Conservation (phyloP, 2,888 invertebrate genomes). For the Venusia cambrica region DNA sequence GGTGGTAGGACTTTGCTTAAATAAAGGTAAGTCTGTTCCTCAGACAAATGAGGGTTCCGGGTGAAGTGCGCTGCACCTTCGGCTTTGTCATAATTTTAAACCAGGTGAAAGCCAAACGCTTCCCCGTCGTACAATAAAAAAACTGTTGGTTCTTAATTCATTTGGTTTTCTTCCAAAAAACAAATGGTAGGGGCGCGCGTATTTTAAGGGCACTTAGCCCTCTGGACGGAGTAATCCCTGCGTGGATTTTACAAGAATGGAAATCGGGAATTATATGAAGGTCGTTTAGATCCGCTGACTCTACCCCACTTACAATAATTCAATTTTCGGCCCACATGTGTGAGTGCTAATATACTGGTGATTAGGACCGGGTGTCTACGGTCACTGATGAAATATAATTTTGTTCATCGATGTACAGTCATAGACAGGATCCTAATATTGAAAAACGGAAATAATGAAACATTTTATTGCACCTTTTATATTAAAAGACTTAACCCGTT, state of each 20-base stretch:
- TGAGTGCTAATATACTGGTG: constrained; percentile 1
- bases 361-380: too few species aligned
- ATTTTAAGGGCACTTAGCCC: constrained; percentile 35
- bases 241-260: constrained; percentile 37
- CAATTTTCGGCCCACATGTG: constrained; percentile 13
- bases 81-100: too few species aligned
- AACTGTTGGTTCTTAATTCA: constrained; percentile 7
- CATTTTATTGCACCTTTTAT: too few species aligned
- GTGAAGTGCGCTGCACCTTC: too few species aligned
- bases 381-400: not conserved
- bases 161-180: constrained; percentile 15
- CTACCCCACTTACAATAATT: constrained; percentile 19
- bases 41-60: too few species aligned
- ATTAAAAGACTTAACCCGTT: too few species aligned
- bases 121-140: not conserved
- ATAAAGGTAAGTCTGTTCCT: too few species aligned
- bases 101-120: too few species aligned
- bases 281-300: constrained; percentile 25
- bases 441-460: too few species aligned
- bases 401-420: not conserved
- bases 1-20: too few species aligned
- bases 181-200: constrained; percentile 26
- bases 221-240: constrained; percentile 39
- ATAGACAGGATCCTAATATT: too few species aligned
- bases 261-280: constrained; percentile 33